Evolutionary conservation across 1,140 invertebrate genomes (phyloP), one percentile per base, ranked within the genome.

Genomic region (Magallana gigas): DNA sequence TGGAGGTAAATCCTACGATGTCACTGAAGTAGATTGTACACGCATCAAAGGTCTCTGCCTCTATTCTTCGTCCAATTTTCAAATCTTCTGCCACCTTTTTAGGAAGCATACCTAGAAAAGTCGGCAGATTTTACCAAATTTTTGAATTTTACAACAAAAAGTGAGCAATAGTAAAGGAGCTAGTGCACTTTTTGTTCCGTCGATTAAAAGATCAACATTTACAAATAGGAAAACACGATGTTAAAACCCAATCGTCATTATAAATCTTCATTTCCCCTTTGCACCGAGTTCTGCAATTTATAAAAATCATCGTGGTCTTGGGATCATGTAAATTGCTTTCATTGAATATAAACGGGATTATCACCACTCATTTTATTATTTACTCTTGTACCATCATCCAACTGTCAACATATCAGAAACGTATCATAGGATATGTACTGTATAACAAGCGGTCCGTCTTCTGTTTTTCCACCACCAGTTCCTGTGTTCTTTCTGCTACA

Each of bases 1-100:
- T 92, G 83, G 96, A 96, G 0, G 97, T 97, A 91, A 97, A 97
- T 1, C 97, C 97, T 3, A 97, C 97, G 89, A 97, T 97, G 91
- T 97, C 97, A 92, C 97, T 97, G 94, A 98, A 98, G 95, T 98
- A 98, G 85, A 98, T 98, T 0, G 97, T 98, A 86, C 98, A 97
- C 93, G 97, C 97, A 85, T 96, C 96, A 94, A 98, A 98, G 91
- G 97, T 96, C 93, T 98, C 97, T 0, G 97, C 97, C 93, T 97
- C 97, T 9, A 98, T 97, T 2, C 97, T 97, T 91, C 97, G 97
- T 48, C 98, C 98, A 90, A 96, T 96, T 71, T 98, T 98, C 88
- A 99, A 95, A 92, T 95, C 91, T n/a, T 90, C 89, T 58, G 88
- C 91, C 11, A 92, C 1, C 97, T 96, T 92, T 97, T 96, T 0